Base-by-base conservation (phyloP, 2,113 vertebrate genomes). In the Hydropotes inermis region DNA sequence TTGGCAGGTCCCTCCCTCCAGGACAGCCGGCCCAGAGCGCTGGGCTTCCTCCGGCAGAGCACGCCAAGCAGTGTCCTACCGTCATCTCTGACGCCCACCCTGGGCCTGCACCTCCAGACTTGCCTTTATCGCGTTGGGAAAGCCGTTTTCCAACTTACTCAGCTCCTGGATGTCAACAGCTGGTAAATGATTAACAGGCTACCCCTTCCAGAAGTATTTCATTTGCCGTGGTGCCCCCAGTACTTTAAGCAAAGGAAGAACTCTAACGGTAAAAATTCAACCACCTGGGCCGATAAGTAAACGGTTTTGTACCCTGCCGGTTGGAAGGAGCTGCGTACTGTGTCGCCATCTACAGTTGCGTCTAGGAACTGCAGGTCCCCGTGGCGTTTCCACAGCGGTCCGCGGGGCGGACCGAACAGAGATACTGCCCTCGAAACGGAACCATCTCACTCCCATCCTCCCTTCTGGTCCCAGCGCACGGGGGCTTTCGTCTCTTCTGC, bases 291-390 rank as follows among this genome's bases (percentile, higher is more conserved):
- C 57, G 7, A 7, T 10, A 13, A 52, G 83, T 17, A 43, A 28
- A 23, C 25, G 1, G 16, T 1, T 1, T 4, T 6, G 27, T 6
- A 10, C 47, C 39, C 0, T 0, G 0, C 10, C 28, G 30, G 12
- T 28, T 27, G 33, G 3, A 15, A 78, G 89, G 86, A 96, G 89
- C 81, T 47, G 61, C 7, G 74, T 92, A 58, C 97, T 97, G 83
- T 93, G 96, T 90, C 94, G 93, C 25, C 96, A 95, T 43, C 96
- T 97, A 58, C 39, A 60, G 95, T 21, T 60, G 45, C 39, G 8
- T 94, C 64, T 47, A 64, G 45, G 92, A 96, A 95, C 70, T 87
- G 55, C 97, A 86, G 78, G 10, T 30, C 30, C 11, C 28, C 1
- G 43, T 9, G 12, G 78, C 5, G 6, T 33, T 15, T 50, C 43